Conservation (phyloP, 2,888 invertebrate genomes). For the Plebejus melissa region DNA sequence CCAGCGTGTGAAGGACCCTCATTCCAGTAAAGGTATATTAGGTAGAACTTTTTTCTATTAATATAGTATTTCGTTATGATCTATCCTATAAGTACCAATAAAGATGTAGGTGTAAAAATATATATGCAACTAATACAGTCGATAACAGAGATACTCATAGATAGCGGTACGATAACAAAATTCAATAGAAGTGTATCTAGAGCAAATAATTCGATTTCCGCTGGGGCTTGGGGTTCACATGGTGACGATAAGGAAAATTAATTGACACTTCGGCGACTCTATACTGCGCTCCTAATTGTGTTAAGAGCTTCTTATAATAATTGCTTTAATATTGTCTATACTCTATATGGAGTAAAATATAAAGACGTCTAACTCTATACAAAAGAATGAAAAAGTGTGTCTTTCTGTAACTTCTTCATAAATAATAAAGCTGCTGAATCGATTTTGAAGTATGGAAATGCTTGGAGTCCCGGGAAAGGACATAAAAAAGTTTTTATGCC, state of each 20-base stretch:
- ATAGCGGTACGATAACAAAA: slow-evolving; percentile 23
- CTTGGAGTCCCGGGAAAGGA: neutral
- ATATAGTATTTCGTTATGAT: no score
- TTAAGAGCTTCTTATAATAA: neutral
- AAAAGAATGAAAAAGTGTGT: no score
- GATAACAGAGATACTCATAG: neutral
- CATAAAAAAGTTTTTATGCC: neutral
- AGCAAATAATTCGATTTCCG: slow-evolving; percentile 13
- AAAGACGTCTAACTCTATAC: no score
- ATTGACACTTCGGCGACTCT: neutral
- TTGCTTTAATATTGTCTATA: neutral
- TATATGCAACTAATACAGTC: neutral
- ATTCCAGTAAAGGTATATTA: no score
- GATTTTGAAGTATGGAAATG: neutral
- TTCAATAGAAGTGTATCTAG: slow-evolving; percentile 17
- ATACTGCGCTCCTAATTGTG: neutral
- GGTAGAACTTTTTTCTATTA: no score
- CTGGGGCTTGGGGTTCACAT: neutral
- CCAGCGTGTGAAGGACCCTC: no score
- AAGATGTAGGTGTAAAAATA: neutral
- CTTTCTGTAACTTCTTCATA: no score
- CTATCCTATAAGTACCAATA: no score
- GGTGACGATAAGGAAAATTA: neutral
- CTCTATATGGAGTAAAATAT: neutral
- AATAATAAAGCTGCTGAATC: neutral